Evolutionary conservation across 2,797 vertebrate genomes (phyloP).

Genomic region (Oreochromis grahami): DNA sequence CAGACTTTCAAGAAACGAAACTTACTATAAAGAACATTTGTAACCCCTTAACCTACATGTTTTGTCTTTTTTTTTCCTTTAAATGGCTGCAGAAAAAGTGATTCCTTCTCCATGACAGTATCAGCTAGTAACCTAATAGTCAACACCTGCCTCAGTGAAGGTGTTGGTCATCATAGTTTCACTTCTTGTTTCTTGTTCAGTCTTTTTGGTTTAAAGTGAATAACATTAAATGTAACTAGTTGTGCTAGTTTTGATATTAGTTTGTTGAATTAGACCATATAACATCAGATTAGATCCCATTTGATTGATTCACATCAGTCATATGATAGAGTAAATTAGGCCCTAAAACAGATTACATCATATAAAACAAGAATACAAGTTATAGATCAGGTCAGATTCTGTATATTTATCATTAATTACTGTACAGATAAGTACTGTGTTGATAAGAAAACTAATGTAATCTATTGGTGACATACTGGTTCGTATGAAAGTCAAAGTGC

Average conservation of each 20-base stretch:
- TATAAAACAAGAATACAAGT: background rate
- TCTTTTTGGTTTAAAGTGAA: background rate
- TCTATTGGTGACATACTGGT: background rate
- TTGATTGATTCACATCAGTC: background rate
- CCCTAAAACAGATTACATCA: background rate
- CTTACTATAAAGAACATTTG: background rate
- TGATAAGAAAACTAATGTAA: background rate
- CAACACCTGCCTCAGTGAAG: background rate
- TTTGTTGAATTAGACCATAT: background rate
- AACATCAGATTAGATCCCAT: background rate
- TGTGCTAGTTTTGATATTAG: background rate
- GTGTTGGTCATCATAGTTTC: background rate
- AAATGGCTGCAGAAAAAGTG: background rate
- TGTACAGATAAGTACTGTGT: background rate
- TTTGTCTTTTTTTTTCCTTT: no score
- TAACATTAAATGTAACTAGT: background rate
- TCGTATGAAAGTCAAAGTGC: background rate
- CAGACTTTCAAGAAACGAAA: background rate
- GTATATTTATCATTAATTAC: background rate
- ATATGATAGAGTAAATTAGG: background rate
- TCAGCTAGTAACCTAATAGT: no score
- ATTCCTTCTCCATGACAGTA: background rate
- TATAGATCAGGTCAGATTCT: background rate
- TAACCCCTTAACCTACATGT: no score
- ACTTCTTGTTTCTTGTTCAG: background rate